These are phyloP conservation scores for Adelognathus sp. DNA, from an alignment of 2,888 invertebrate genomes.

Conservation along the genomic window DNA sequence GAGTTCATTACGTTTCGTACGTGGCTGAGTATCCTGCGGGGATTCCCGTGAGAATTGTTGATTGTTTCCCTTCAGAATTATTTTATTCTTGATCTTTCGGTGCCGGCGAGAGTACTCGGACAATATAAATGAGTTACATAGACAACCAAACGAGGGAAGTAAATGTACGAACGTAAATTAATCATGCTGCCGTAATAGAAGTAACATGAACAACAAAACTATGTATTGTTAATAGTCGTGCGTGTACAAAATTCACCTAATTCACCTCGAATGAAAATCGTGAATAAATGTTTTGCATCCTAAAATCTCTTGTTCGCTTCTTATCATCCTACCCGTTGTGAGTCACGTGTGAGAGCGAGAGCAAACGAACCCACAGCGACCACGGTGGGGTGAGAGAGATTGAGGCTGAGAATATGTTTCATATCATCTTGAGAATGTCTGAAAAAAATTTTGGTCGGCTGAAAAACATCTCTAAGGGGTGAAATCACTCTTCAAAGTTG, in stretches of 20 bases:
- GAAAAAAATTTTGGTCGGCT: no score
- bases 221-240: slow-evolving; percentile 65
- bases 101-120: slow-evolving; percentile 24
- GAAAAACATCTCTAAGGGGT: no score
- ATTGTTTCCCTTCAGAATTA: slow-evolving; percentile 46
- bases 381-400: no score
- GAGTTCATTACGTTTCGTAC: no score
- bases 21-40: slow-evolving; percentile 57
- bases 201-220: slow-evolving; percentile 55
- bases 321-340: background rate
- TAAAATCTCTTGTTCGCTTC: slow-evolving; percentile 46
- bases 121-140: slow-evolving; percentile 21
- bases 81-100: slow-evolving; percentile 23
- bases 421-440: no score
- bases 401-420: no score
- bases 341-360: no score
- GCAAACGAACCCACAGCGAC: no score
- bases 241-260: slow-evolving; percentile 70
- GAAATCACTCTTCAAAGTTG: no score
- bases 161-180: slow-evolving; percentile 67
- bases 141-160: slow-evolving; percentile 46
- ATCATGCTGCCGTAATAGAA: slow-evolving; percentile 63
- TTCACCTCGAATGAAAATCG: slow-evolving; percentile 69
- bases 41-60: slow-evolving; percentile 50
- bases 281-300: slow-evolving; percentile 78